A percentile compares a stretch with the other conserved stretches of the same genome.
Conservation (phyloP, 2,888 invertebrate species). For the Epistrophe eligans region DNA sequence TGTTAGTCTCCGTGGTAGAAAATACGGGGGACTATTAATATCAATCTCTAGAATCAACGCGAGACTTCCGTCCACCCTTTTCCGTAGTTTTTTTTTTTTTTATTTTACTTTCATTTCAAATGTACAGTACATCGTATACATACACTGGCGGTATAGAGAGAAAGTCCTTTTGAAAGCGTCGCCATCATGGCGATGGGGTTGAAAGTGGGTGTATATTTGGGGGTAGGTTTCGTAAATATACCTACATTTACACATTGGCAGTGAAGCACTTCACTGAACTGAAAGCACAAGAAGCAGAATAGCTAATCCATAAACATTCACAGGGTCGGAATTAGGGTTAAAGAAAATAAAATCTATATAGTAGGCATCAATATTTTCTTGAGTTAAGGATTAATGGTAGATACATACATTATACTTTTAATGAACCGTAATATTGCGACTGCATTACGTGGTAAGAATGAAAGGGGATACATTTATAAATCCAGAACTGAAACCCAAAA, state of each 20-base stretch:
- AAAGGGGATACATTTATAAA: too few species aligned
- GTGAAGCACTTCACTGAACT: slow-evolving; percentile 63
- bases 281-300: slow-evolving; percentile 36
- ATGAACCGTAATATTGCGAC: too few species aligned
- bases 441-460: too few species aligned
- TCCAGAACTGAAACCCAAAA: too few species aligned
- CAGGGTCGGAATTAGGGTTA: slow-evolving; percentile 13
- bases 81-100: slow-evolving; percentile 3
- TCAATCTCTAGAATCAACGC: slow-evolving; percentile 71
- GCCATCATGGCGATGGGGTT: slow-evolving; percentile 14
- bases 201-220: slow-evolving; percentile 6
- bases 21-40: slow-evolving; percentile 66
- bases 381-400: too few species aligned
- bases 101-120: slow-evolving; percentile 26
- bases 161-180: slow-evolving; percentile 53
- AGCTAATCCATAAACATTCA: neutral
- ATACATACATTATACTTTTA: too few species aligned
- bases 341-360: neutral
- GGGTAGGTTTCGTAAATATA: slow-evolving; percentile 32
- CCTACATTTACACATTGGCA: slow-evolving; percentile 70
- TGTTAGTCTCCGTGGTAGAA: slow-evolving; percentile 50
- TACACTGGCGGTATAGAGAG: slow-evolving; percentile 19
- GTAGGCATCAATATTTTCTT: too few species aligned
- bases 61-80: slow-evolving; percentile 63
- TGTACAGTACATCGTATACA: neutral